phyloP scores from a whole-genome alignment of 2,888 invertebrate species.

The Ferdinandea cuprea region DNA sequence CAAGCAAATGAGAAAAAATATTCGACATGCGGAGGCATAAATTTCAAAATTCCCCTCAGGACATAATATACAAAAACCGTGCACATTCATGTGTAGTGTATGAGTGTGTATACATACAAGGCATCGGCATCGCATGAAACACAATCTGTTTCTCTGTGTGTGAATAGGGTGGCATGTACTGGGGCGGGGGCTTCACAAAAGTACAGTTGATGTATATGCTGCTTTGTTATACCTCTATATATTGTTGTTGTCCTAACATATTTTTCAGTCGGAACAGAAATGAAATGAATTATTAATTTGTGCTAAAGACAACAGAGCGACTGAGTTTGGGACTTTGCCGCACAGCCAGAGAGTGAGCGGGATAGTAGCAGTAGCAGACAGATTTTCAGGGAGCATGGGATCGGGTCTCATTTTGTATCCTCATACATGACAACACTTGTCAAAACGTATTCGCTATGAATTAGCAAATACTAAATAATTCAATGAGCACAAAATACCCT shows the following conservation, averaged over 20 bases:
- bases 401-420: conserved; percentile 41
- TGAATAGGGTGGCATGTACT: conserved; percentile 17
- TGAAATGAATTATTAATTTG: conserved; percentile 73
- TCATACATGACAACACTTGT: conserved; percentile 72
- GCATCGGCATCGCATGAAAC: no score
- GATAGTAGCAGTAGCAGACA: background rate
- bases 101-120: no score
- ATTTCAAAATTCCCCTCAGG: conserved; percentile 70
- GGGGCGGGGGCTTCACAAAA: conserved; percentile 6
- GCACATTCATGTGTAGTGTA: conserved; percentile 22
- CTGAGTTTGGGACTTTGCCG: conserved; percentile 6
- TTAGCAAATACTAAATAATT: conserved; percentile 73
- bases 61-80: conserved; percentile 38
- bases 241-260: conserved; percentile 63
- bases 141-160: conserved; percentile 10
- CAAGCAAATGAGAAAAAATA: conserved; percentile 70
- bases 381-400: conserved; percentile 18
- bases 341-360: conserved; percentile 22
- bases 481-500: conserved; percentile 65
- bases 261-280: conserved; percentile 67
- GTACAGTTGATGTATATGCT: conserved; percentile 3
- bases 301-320: conserved; percentile 68
- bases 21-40: conserved; percentile 73
- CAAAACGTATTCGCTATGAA: conserved; percentile 73
- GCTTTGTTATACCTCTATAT: background rate